These are phyloP conservation scores for Astreopora myriophthalma DNA, from an alignment of 64 coral and sea anemone genomes.

Conservation along the genomic window DNA sequence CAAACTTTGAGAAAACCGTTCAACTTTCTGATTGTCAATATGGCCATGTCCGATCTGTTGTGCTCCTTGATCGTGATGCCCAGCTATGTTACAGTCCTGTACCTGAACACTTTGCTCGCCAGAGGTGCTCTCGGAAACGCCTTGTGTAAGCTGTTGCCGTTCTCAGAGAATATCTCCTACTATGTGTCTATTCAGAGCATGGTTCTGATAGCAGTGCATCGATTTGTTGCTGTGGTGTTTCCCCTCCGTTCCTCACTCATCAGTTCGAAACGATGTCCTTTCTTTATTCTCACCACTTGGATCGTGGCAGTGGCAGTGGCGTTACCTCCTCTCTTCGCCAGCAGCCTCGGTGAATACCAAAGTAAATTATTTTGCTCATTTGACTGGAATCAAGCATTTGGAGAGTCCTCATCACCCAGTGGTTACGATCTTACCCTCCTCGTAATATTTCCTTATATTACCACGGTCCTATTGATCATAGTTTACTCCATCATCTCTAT, in stretches of 20 bases:
- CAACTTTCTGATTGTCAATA: not conserved
- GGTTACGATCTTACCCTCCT: not conserved
- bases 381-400: not conserved
- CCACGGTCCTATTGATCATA: not conserved
- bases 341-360: not conserved
- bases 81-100: too few species aligned
- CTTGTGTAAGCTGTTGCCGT: not conserved
- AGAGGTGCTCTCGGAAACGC: not conserved
- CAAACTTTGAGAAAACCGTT: not conserved
- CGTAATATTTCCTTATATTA: not conserved
- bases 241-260: not conserved
- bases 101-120: too few species aligned
- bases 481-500: not conserved
- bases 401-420: not conserved
- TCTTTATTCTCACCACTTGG: not conserved
- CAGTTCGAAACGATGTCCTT: not conserved
- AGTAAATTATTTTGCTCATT: not conserved
- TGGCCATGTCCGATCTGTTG: not conserved
- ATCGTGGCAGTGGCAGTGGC: not conserved
- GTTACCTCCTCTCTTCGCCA: not conserved
- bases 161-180: not conserved
- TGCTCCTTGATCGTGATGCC: not conserved
- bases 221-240: not conserved
- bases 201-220: slow-evolving; percentile 3
- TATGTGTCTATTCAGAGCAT: not conserved